Conservation (phyloP, 2,888 invertebrate genomes). For the Habroteleia sp. region DNA sequence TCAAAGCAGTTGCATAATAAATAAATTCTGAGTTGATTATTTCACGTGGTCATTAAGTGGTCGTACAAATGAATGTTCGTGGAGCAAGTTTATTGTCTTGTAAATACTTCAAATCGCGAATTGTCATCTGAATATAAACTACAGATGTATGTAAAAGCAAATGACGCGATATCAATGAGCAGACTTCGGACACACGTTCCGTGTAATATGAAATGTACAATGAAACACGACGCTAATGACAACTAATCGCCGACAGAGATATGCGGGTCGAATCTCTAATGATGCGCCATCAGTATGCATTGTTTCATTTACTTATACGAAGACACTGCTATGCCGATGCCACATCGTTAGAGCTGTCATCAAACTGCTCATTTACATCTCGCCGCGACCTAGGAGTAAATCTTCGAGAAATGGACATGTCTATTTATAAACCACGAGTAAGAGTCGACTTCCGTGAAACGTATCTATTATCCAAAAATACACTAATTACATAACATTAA, state of each 20-base stretch:
- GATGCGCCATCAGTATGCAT: conserved; percentile 59
- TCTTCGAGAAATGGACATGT: conserved; percentile 38
- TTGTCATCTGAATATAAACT: conserved; percentile 18
- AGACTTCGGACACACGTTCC: conserved; percentile 40
- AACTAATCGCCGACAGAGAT: conserved; percentile 55
- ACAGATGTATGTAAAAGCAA: conserved; percentile 20
- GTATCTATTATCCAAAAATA: conserved; percentile 29
- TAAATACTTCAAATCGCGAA: conserved; percentile 9
- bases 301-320: conserved; percentile 53
- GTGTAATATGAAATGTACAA: conserved; percentile 43
- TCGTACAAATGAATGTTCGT: background rate
- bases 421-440: conserved; percentile 38
- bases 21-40: too few relatives aligned
- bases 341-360: conserved; percentile 52
- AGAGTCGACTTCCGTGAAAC: conserved; percentile 15
- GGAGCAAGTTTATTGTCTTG: background rate
- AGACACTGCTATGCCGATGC: conserved; percentile 40
- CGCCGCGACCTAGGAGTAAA: conserved; percentile 38
- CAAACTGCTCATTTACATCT: conserved; percentile 53
- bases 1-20: too few relatives aligned
- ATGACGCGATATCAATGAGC: conserved; percentile 35
- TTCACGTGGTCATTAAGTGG: background rate
- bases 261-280: conserved; percentile 60
- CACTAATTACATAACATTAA: conserved; percentile 22
- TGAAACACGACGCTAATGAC: conserved; percentile 60